These are phyloP conservation scores for Galemys pyrenaicus DNA, from an alignment of 2,113 vertebrate species.

Conservation along the genomic window DNA sequence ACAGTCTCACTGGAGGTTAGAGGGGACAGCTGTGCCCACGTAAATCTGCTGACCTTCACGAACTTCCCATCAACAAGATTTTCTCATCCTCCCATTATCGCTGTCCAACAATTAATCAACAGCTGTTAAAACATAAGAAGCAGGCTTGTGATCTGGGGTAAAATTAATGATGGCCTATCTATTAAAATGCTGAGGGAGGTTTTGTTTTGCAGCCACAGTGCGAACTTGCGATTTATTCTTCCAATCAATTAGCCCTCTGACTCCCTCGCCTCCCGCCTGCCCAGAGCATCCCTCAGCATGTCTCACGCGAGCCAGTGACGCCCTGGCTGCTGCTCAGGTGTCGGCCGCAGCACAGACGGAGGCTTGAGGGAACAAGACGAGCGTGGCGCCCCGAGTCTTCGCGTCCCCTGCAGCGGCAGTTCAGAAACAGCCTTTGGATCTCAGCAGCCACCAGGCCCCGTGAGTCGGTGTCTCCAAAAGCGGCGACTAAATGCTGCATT, in stretches of 20 bases:
- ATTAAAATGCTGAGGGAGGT: conserved; percentile 77
- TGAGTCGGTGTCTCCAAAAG: background rate
- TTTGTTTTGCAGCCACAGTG: conserved; percentile 76
- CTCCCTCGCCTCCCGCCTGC: conserved; percentile 61
- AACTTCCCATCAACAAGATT: conserved; percentile 86
- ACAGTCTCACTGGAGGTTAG: conserved; percentile 68
- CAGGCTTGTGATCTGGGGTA: conserved; percentile 78
- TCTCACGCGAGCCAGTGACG: background rate
- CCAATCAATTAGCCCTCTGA: conserved; percentile 83
- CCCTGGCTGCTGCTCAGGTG: too few relatives aligned
- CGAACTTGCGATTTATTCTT: conserved; percentile 84
- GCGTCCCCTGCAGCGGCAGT: too few relatives aligned
- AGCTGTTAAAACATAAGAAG: conserved; percentile 84
- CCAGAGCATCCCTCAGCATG: conserved; percentile 62
- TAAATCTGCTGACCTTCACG: conserved; percentile 83
- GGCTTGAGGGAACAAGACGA: too few relatives aligned
- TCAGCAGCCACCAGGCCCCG: background rate
- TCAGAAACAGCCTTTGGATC: background rate
- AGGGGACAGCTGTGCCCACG: conserved; percentile 77
- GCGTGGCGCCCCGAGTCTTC: too few relatives aligned
- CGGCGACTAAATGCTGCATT: background rate
- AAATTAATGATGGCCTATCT: conserved; percentile 84
- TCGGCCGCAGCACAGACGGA: too few relatives aligned
- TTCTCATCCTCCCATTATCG: conserved; percentile 82
- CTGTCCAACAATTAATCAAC: conserved; percentile 84